These are phyloP conservation scores for Acrossocheilus fasciatus DNA, from an alignment of 2,797 vertebrate species.

Conservation along the genomic window DNA sequence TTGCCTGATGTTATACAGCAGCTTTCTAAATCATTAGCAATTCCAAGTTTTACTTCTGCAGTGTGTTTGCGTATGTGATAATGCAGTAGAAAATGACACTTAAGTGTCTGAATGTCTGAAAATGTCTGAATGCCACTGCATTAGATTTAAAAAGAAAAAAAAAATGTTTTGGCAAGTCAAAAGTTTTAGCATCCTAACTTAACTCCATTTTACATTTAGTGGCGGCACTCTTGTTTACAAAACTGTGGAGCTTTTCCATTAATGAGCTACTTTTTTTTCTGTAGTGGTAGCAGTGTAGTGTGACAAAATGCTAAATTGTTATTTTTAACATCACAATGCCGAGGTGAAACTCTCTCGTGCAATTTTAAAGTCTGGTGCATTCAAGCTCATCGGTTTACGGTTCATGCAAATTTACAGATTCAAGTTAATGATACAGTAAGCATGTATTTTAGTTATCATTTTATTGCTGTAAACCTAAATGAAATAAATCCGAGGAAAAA, in stretches of 20 bases:
- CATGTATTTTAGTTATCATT: background rate
- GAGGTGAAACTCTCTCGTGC: background rate
- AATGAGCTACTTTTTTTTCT: background rate
- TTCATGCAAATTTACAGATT: background rate
- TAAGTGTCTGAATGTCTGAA: background rate
- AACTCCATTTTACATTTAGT: conserved; percentile 2
- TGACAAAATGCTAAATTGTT: background rate
- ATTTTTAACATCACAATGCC: background rate
- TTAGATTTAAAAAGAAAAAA: background rate
- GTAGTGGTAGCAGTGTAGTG: background rate
- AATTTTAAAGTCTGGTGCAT: background rate
- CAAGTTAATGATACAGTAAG: background rate
- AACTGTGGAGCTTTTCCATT: background rate
- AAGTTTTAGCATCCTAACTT: too few species aligned
- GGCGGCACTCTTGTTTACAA: background rate
- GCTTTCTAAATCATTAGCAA: conserved; percentile 80
- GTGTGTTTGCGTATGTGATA: conserved; percentile 52
- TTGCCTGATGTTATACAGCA: conserved; percentile 69
- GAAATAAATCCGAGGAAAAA: too few species aligned
- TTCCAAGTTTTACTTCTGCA: conserved; percentile 76
- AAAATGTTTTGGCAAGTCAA: background rate
- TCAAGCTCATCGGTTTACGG: background rate
- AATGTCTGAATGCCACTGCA: background rate
- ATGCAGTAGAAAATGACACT: background rate
- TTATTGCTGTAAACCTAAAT: background rate